Evolutionary conservation across 2,113 vertebrate species (phyloP), one percentile per base, ranked within the genome.

Genomic region (Gymnobelideus leadbeateri): DNA sequence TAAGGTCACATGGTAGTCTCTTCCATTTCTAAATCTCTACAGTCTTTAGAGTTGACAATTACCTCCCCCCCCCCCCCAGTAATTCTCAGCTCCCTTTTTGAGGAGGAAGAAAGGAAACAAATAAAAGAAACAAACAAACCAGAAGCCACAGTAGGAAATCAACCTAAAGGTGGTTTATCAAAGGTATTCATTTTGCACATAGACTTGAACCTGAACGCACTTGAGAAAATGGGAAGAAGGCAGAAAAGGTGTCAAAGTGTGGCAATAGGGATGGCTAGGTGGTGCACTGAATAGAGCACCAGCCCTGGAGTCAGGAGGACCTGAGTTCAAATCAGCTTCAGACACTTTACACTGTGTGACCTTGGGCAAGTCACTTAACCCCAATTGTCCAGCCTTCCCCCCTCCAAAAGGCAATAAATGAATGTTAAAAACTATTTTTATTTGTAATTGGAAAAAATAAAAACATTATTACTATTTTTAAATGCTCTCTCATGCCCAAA

Each of bases 131-230:
- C 28, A 61, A n/a, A 68, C 2, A 68, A n/a, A 28, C 10, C 31
- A 68, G 61, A 77, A 77, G 61, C 28, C 31, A 68, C 57, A 3
- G 3, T 6, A 23, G n/a, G 19, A n/a, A 84, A 77, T 77, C 12
- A 4, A 19, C n/a, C n/a, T 84, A 84, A 84, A 84, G 51, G 51
- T 37, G 8, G 51, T 53, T 90, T 12, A 90, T 50, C 51, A 43
- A 47, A 23, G 77, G 57, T 91, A 51, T 57, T 68, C 46, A 2
- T 47, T 51, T 90, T 55, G 19, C 19, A 90, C 91, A 61, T 55
- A 26, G n/a, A 55, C 7, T 12, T 53, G 91, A 94, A 77, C 37
- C 11, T 26, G 19, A 94, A 95, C 91, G 53, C 89, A n/a, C 91
- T 28, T 49, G 49, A 16, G 25, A 53, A 94, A 94, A 50, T 84